phyloP scores from a whole-genome alignment of 2,797 vertebrate genomes.

The Pelobates cultripes region DNA sequence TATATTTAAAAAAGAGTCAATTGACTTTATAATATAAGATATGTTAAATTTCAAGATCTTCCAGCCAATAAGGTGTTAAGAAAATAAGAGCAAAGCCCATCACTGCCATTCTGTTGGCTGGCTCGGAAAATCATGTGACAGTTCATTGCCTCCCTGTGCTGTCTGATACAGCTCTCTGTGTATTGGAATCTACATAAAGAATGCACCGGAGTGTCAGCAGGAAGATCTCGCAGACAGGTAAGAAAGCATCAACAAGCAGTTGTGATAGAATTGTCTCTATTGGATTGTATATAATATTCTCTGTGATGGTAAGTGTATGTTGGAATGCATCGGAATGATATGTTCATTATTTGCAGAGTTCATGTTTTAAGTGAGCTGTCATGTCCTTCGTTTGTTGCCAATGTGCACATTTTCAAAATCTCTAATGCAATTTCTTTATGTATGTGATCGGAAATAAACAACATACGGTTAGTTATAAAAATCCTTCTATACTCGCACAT shows the following conservation, averaged over 20 bases:
- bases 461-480: too few relatives aligned
- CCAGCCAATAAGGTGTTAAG: conserved; percentile 43
- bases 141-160: conserved; percentile 40
- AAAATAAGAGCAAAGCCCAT: conserved; percentile 38
- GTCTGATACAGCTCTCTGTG: conserved; percentile 30
- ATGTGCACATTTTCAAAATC: background rate
- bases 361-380: too few relatives aligned
- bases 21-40: background rate
- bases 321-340: background rate
- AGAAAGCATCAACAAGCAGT: conserved; percentile 6
- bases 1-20: background rate
- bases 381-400: too few relatives aligned
- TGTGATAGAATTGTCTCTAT: background rate
- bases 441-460: background rate
- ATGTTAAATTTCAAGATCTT: background rate
- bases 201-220: conserved; percentile 39
- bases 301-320: background rate
- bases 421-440: background rate
- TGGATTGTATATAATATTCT: background rate
- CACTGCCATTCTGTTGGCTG: conserved; percentile 46
- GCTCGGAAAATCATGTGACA: conserved; percentile 40
- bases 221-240: conserved; percentile 42
- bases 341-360: conserved; percentile 7
- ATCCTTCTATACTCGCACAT: too few relatives aligned
- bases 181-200: conserved; percentile 50